Evolutionary conservation across 2,888 invertebrate species (phyloP), one percentile per base, ranked within the genome.

Genomic region (Hoplodrina ambigua): DNA sequence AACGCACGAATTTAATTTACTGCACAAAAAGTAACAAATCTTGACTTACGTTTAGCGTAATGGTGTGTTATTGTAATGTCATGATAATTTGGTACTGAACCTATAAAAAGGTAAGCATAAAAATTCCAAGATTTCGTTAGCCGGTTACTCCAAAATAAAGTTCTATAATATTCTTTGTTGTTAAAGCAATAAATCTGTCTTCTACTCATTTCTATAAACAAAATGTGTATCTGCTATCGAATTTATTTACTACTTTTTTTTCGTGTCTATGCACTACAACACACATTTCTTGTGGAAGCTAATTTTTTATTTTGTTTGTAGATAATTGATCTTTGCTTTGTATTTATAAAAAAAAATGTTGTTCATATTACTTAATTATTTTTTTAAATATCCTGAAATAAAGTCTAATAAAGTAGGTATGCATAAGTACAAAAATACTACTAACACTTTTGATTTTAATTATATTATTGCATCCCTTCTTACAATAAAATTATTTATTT

Each of bases 21-120:
- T 81, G 73, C 80, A 81, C 75, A 77, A 82, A 87, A 83, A 77
- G 57, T 77, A 85, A 79, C 76, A 71, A 85, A 88, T 85, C 81
- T 81, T 83, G 81, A 85, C 76, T 78, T 85, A 83, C 75, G 84
- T 84, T 86, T 81, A 69, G 83, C 86, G 89, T 91, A 88, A 79
- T 84, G 82, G 78, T 89, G 87, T 83, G 76, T 83, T 81, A 82
- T 85, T 87, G 88, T 88, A 87, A 89, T 90, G 83, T 85, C 85
- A 76, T 88, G 81, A 88, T 81, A 68, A 68, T 80, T 64, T 71
- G 49, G 58, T 63, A 55, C 30, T 58, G 56, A 52, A 11, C 5
- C 17, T 25, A 25, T 57, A 66, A 78, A 69, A 68, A 83, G 85
- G 87, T 86, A 80, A 69, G 83, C 55, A 55, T 37, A 55, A 61